Conservation (phyloP, 2,888 invertebrate genomes). For the Homarus gammarus region DNA sequence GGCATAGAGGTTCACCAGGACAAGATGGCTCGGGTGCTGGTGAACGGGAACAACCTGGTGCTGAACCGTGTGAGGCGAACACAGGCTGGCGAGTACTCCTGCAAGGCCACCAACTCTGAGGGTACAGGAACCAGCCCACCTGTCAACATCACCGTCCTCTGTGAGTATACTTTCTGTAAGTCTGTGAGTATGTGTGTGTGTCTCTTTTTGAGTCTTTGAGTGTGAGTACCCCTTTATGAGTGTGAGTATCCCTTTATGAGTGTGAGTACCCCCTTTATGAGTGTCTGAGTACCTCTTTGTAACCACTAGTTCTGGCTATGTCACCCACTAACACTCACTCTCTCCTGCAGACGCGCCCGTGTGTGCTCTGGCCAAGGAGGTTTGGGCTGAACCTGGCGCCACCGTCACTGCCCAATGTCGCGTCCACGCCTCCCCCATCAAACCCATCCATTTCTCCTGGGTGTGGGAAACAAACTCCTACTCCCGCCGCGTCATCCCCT, state of each 20-base stretch:
- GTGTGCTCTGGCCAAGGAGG: conserved; percentile 50
- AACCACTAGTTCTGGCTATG: not conserved
- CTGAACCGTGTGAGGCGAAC: conserved; percentile 45
- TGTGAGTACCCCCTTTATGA: not conserved
- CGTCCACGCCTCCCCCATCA: conserved; percentile 61
- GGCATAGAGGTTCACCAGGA: conserved; percentile 45
- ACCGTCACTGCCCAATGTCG: conserved; percentile 54
- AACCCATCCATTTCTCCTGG: conserved; percentile 71
- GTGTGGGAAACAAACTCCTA: conserved; percentile 66
- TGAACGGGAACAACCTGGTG: conserved; percentile 68
- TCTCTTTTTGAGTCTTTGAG: not conserved
- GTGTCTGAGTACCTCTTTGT: not conserved
- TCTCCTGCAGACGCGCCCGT: conserved; percentile 68
- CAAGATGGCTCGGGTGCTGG: conserved; percentile 46
- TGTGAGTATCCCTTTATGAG: not conserved
- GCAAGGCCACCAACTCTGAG: conserved; percentile 62
- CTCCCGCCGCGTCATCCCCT: conserved; percentile 57
- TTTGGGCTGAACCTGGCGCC: conserved; percentile 68
- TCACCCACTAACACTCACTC: not conserved
- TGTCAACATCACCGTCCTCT: conserved; percentile 70
- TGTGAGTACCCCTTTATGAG: not conserved
- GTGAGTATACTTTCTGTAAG: conserved; percentile 57
- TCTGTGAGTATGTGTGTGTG: not conserved
- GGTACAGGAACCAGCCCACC: conserved; percentile 66
- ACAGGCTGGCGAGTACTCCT: conserved; percentile 70